Conservation (phyloP, 2,113 vertebrate species). For the Rhinopomastus cyanomelas region DNA sequence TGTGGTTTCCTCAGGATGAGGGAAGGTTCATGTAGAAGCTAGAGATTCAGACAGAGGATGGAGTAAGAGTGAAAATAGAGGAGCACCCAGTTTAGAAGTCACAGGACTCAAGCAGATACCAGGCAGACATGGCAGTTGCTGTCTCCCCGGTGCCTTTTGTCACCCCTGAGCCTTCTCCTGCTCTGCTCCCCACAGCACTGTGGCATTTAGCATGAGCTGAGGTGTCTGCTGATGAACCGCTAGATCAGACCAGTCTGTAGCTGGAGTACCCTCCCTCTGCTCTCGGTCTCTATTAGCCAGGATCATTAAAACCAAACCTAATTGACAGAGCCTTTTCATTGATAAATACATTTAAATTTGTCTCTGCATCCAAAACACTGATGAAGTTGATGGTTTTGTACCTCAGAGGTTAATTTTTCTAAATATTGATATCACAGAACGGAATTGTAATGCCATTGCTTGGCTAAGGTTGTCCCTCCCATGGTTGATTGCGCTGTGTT, state of each 20-base stretch:
- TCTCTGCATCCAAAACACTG: neutral
- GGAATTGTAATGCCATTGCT: neutral
- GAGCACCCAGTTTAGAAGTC: too few species aligned
- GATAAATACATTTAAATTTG: neutral
- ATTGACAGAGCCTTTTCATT: neutral
- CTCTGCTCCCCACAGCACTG: neutral
- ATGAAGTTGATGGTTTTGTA: neutral
- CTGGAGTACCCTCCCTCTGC: neutral
- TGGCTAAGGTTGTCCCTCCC: neutral
- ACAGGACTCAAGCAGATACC: fast-evolving
- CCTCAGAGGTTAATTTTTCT: neutral
- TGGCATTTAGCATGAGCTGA: fast-evolving
- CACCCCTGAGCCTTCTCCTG: neutral
- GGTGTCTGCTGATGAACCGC: neutral
- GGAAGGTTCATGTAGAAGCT: too few species aligned
- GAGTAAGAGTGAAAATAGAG: too few species aligned
- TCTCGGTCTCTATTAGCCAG: neutral
- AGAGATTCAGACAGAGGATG: too few species aligned
- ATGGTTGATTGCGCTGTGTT: neutral
- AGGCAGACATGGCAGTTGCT: neutral
- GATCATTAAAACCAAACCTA: neutral
- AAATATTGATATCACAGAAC: neutral
- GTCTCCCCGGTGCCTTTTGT: fast-evolving
- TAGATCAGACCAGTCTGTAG: neutral
- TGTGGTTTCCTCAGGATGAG: too few species aligned